Evolutionary conservation across 2,888 invertebrate species (phyloP), one percentile per base, ranked within the genome.

Genomic region (Chaetoderma sp.): DNA sequence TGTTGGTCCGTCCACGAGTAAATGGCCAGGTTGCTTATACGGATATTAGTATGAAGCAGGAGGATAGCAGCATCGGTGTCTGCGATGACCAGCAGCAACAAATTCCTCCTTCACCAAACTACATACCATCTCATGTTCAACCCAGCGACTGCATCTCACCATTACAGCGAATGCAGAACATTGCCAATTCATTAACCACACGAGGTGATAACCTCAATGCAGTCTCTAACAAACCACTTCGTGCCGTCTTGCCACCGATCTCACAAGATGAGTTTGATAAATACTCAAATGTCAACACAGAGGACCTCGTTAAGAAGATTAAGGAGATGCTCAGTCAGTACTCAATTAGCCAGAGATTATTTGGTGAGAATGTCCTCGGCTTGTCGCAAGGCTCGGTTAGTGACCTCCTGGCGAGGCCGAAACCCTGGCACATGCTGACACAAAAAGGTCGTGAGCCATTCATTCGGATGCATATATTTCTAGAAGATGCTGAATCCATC

Each of bases 361-460:
- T 99, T 84, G 99, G 99, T 8, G 99, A 99, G 87, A 95, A 94
- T 1, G 98, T 99, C n/a, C 89, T 99, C 65, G 87, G 87, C 4
- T 74, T 87, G 60, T 86, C 86, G 18, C 86, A 87, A 70, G 99
- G 99, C 39, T 96, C 96, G 4, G 99, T 99, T 0, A 98, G 97
- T 52, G 99, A 99, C 87, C 90, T 99, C 45, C 89, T 99, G 71
- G 98, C 98, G 27, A 89, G 99, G 58, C 99, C 99, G 36, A 99
- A 99, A 86, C 96, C 98, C 0, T 99, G 98, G 99, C 95, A 96
- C 85, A 97, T 98, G 96, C 90, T 99, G 56, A 99, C 99, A 16
- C 97, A 97, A 86, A 98, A 98, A 86, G 98, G 98, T 0, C 90
- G 98, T 28, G 98, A 98, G 72, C 86, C 86, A 6, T 87, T 86